Percentiles rank a stretch among this genome's conserved stretches.
These are phyloP conservation scores for Anser cygnoides DNA, from an alignment of 2,113 vertebrate genomes.

Conservation along the genomic window DNA sequence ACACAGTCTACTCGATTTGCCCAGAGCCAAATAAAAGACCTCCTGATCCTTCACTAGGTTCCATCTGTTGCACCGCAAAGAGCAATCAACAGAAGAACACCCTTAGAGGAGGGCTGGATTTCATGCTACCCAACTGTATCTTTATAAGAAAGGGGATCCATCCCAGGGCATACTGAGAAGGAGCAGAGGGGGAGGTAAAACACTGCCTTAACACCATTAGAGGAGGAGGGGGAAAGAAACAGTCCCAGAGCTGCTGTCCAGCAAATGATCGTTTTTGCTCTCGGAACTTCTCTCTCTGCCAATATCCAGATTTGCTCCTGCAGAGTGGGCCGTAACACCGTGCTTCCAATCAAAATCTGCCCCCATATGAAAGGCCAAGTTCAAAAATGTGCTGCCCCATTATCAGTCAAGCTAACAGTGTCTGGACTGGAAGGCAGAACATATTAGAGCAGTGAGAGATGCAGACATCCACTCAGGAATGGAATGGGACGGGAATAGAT, in stretches of 20 bases:
- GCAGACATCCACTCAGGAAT: not conserved
- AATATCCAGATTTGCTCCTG: not conserved
- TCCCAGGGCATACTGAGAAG: not conserved
- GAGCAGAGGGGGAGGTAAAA: not conserved
- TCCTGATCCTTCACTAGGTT: not conserved
- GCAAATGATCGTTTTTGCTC: not conserved
- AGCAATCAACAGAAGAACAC: not conserved
- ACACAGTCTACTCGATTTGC: not conserved
- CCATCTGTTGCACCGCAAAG: not conserved
- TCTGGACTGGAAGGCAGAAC: not conserved
- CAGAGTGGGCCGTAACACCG: not conserved
- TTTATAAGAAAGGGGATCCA: not conserved
- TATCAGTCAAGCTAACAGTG: not conserved
- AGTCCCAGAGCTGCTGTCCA: not conserved
- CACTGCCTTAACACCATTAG: not conserved
- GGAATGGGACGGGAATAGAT: not conserved
- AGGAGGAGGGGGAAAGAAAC: not conserved
- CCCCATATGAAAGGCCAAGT: not conserved
- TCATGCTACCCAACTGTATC: not conserved
- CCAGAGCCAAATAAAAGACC: not conserved
- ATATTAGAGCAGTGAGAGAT: not conserved
- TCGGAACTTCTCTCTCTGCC: not conserved
- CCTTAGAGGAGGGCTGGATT: not conserved
- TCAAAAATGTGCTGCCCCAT: not conserved
- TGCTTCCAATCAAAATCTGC: constrained; percentile 12